Base-by-base conservation (phyloP, 2,113 vertebrate species). In the Capreolus pygargus region DNA sequence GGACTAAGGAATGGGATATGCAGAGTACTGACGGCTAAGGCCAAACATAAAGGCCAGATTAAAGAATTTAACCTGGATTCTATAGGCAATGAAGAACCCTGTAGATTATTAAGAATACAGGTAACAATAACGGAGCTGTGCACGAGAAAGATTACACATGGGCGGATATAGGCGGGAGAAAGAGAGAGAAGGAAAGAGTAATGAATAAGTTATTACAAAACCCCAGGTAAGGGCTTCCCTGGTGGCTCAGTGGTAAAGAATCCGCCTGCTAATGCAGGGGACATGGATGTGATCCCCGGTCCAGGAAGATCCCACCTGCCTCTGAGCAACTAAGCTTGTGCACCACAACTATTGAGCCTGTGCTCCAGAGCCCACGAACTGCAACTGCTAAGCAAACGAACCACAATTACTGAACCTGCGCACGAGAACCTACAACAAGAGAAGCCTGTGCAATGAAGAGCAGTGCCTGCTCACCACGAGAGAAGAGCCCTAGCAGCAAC, bases 1-100 rank as follows among this genome's bases (percentile, higher is more conserved):
- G 36, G 17, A 25, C 36, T n/a, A 36, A 57, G 47, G 8, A 1
- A 3, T 4, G 0, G 8, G 6, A 3, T 13, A 2, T 27, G 27
- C 3, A 86, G 50, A 33, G 1, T 33, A 52, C 33, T 6, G 23
- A 28, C 1, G 27, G 47, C 5, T 78, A 57, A 67, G 30, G 52
- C 55, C 45, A 61, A 45, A 76, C 81, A 19, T 84, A 47, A 58
- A 64, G 4, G 4, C 14, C 11, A 74, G 21, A 70, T 17, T 4
- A 61, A 79, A 60, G n/a, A 36, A 52, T n/a, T 81, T 27, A 79
- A 81, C 45, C 30, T 81, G 61, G 76, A 74, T 76, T 87, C 52
- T 90, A 91, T 1, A n/a, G 15, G 81, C 23, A 82, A 17, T 6
- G 52, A 58, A 94, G 70, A 91, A 61, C 17, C 11, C 8, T 39